phyloP scores from a whole-genome alignment of 2,888 invertebrate genomes.

The Eurytoma californica region DNA sequence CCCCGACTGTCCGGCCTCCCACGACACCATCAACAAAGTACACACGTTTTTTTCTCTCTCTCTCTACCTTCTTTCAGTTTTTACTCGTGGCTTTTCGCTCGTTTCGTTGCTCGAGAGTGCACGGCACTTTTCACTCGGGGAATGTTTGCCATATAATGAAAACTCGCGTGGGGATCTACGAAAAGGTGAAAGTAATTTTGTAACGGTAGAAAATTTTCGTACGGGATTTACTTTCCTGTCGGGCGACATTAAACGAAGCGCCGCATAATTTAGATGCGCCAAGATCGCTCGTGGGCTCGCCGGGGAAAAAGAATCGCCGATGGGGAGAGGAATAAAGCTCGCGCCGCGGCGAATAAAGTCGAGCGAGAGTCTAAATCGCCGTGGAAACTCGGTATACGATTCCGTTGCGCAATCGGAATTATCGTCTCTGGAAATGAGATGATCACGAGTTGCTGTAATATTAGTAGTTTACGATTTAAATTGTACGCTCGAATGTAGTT shows the following conservation, averaged over 20 bases:
- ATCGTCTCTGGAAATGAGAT: too few species aligned
- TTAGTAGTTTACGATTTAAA: too few species aligned
- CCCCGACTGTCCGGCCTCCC: constrained; percentile 65
- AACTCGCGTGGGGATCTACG: constrained; percentile 47
- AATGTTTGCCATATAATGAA: constrained; percentile 24
- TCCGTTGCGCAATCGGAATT: too few species aligned
- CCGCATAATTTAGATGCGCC: constrained; percentile 19
- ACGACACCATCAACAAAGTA: constrained; percentile 68
- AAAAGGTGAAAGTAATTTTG: constrained; percentile 49
- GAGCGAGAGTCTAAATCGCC: too few species aligned
- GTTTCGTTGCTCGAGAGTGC: not conserved
- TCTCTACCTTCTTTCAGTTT: not conserved
- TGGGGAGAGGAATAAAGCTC: too few species aligned
- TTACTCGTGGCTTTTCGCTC: too few species aligned
- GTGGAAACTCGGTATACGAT: too few species aligned
- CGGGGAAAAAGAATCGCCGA: too few species aligned
- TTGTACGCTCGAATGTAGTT: too few species aligned
- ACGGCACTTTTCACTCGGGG: constrained; percentile 14
- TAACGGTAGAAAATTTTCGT: constrained; percentile 39
- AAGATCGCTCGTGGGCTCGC: not conserved
- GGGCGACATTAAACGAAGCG: constrained; percentile 1
- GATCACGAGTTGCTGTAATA: too few species aligned
- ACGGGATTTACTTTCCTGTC: not conserved
- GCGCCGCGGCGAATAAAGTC: too few species aligned
- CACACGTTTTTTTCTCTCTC: not conserved